Conservation (phyloP, 2,113 vertebrate genomes). For the Corythaixoides concolor region DNA sequence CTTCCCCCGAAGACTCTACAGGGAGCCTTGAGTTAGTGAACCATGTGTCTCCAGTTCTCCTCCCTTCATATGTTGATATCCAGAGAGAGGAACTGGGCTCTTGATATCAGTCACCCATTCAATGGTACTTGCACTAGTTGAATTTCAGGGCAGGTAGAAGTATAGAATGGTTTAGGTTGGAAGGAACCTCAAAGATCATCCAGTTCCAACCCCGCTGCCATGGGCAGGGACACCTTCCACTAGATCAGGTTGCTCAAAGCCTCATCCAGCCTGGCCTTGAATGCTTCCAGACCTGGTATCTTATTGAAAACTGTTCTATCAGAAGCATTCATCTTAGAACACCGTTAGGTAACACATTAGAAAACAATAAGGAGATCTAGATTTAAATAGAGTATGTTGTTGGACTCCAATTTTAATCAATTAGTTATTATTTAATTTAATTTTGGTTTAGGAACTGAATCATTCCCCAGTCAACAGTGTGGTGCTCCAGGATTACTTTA, state of each 20-base stretch:
- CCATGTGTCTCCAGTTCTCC: background rate
- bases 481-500: background rate
- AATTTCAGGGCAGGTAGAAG: background rate
- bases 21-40: background rate
- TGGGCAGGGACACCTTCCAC: too few relatives aligned
- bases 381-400: background rate
- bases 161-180: too few relatives aligned
- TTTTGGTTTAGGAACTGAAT: background rate
- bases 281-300: too few relatives aligned
- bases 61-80: background rate
- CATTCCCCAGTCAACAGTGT: accelerated
- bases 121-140: background rate
- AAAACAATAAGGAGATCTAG: background rate
- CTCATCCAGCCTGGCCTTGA: too few relatives aligned
- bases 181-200: too few relatives aligned
- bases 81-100: background rate
- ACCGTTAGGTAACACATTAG: background rate
- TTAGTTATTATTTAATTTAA: background rate
- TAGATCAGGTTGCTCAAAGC: too few relatives aligned
- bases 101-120: background rate
- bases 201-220: too few relatives aligned
- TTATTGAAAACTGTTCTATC: background rate
- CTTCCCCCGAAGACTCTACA: background rate
- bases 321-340: background rate
- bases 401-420: background rate